These are phyloP conservation scores for Cephus spinipes DNA, from an alignment of 2,888 invertebrate genomes.

Conservation along the genomic window DNA sequence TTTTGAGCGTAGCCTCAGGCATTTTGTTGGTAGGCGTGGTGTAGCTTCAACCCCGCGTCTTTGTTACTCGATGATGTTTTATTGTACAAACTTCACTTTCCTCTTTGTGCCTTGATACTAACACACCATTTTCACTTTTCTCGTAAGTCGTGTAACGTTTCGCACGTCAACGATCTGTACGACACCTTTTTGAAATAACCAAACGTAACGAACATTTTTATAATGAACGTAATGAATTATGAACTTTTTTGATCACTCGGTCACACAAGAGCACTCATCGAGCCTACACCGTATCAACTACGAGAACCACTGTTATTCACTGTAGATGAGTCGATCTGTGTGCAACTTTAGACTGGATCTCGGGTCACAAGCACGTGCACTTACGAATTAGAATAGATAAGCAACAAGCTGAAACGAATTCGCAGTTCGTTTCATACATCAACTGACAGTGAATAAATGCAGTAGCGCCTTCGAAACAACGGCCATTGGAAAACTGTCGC, in stretches of 20 bases:
- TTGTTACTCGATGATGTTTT: neutral
- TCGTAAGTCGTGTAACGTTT: neutral
- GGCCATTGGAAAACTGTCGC: neutral
- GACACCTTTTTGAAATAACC: neutral
- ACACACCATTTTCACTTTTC: neutral
- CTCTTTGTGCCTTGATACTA: neutral
- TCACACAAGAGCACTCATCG: neutral
- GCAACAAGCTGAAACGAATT: neutral
- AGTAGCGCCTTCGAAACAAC: neutral
- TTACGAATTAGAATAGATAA: neutral
- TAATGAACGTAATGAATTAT: neutral
- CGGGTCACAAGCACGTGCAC: neutral
- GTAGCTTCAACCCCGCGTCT: neutral
- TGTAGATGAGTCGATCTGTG: neutral
- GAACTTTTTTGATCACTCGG: neutral
- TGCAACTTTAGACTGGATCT: neutral
- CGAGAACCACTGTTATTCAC: neutral
- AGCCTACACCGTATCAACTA: neutral
- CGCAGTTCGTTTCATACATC: neutral
- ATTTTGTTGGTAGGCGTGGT: conserved; percentile 35
- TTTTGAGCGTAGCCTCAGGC: conserved; percentile 47
- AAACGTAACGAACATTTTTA: neutral
- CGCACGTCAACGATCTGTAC: neutral
- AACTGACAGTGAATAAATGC: neutral
- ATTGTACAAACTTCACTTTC: neutral